phyloP scores from a whole-genome alignment of 2,888 invertebrate genomes.

The Trissoscelio sp. region DNA sequence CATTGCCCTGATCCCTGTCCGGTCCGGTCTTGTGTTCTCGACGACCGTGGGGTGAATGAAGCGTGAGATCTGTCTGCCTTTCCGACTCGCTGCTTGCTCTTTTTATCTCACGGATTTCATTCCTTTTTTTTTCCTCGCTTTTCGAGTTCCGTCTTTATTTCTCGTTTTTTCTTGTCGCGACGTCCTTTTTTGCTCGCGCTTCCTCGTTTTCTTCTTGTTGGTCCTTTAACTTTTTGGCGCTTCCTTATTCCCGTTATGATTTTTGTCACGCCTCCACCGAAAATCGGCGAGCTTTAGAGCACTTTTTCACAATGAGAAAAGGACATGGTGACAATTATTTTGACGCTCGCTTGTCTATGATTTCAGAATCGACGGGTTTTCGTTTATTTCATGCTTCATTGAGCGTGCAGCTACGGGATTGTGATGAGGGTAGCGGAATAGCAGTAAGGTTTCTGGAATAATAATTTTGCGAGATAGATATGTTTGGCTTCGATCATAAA shows the following conservation, averaged over 20 bases:
- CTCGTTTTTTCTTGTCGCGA: constrained; percentile 25
- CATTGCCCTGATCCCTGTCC: constrained; percentile 73
- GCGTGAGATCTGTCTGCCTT: constrained; percentile 57
- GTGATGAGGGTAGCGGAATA: not conserved
- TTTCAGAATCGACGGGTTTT: constrained; percentile 15
- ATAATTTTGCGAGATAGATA: not conserved
- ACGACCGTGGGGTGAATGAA: constrained; percentile 66
- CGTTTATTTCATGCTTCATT: constrained; percentile 37
- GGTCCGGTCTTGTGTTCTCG: constrained; percentile 49
- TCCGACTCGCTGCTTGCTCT: constrained; percentile 57
- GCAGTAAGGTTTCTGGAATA: not conserved
- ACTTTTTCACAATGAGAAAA: too few relatives aligned
- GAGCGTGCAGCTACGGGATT: not conserved
- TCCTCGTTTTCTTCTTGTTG: constrained; percentile 2
- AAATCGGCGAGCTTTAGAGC: constrained; percentile 41
- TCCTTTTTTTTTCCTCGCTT: constrained; percentile 10
- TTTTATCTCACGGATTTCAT: constrained; percentile 51
- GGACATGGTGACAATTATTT: constrained; percentile 52
- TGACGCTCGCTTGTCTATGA: constrained; percentile 38
- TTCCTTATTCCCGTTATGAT: constrained; percentile 55
- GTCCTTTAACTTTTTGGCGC: constrained; percentile 19
- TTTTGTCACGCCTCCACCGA: constrained; percentile 55
- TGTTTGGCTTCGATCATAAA: not conserved
- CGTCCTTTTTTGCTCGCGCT: not conserved
- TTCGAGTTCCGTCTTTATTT: constrained; percentile 28